Conservation (phyloP, 2,888 invertebrate species). For the Parasteatoda lunata region DNA sequence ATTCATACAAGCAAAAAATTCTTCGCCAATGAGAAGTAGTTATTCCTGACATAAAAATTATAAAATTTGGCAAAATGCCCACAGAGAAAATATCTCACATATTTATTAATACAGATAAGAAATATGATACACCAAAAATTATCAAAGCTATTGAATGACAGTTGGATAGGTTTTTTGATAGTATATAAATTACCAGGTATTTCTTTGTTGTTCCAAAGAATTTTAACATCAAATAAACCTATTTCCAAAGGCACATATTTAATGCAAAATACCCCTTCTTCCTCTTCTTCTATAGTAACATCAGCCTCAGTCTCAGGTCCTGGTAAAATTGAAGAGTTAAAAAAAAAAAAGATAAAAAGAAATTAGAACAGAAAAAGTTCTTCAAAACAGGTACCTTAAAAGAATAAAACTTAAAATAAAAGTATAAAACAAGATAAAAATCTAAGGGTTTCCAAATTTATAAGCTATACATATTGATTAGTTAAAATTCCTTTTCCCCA, state of each 20-base stretch:
- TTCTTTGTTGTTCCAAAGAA: constrained; percentile 80
- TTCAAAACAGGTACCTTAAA: too few species aligned
- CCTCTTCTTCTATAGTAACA: constrained; percentile 76
- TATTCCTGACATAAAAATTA: neutral
- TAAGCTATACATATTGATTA: too few species aligned
- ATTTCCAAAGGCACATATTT: constrained; percentile 92
- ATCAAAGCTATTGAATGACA: neutral
- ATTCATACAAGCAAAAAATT: too few species aligned
- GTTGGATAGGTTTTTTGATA: neutral
- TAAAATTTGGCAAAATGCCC: neutral
- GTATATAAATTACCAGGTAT: constrained; percentile 74
- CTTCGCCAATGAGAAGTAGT: too few species aligned
- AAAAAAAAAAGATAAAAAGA: too few species aligned
- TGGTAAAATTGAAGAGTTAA: constrained; percentile 6
- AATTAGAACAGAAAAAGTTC: too few species aligned
- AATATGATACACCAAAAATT: too few species aligned
- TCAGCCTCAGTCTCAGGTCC: constrained; percentile 80
- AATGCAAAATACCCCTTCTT: constrained; percentile 86
- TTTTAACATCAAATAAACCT: constrained; percentile 91
- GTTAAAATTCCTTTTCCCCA: too few species aligned
- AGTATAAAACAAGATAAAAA: too few species aligned
- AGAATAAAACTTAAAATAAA: too few species aligned
- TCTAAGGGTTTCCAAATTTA: too few species aligned
- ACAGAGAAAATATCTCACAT: neutral
- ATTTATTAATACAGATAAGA: too few species aligned